Conservation (phyloP, 2,888 invertebrate species). For the Clunio marinus region DNA sequence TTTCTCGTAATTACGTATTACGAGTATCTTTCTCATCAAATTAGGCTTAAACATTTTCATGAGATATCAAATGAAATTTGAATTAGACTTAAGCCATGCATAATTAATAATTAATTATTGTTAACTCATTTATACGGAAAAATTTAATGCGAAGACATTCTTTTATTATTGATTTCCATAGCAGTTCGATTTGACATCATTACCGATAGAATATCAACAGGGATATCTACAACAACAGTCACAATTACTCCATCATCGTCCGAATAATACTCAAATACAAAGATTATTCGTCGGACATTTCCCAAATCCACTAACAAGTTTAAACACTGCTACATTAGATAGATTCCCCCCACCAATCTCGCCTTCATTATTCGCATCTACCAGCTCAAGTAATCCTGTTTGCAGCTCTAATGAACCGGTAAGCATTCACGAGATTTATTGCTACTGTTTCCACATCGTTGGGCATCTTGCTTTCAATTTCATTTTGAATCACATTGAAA, state of each 20-base stretch:
- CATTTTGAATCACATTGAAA: not conserved
- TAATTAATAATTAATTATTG: too few relatives aligned
- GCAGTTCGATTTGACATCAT: constrained; percentile 34
- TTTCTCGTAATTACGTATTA: too few relatives aligned
- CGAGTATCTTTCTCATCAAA: too few relatives aligned
- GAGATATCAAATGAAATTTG: too few relatives aligned
- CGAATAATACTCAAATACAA: too few relatives aligned
- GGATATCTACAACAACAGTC: constrained; percentile 26
- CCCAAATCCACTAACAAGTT: constrained; percentile 24
- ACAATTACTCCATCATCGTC: too few relatives aligned
- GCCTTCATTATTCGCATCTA: constrained; percentile 35
- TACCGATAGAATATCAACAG: constrained; percentile 21
- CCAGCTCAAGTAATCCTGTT: constrained; percentile 36
- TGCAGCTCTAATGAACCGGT: constrained; percentile 38
- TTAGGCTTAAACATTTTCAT: too few relatives aligned
- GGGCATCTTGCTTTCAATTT: not conserved
- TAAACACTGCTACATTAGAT: constrained; percentile 36
- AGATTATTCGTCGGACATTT: too few relatives aligned
- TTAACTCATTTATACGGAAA: too few relatives aligned
- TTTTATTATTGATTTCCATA: not conserved
- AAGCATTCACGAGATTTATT: constrained; percentile 35
- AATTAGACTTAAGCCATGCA: too few relatives aligned
- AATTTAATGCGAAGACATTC: too few relatives aligned
- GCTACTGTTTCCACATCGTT: constrained; percentile 34
- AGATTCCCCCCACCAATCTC: constrained; percentile 28